Base-by-base conservation (phyloP, 2,113 vertebrate species). In the Urocitellus parryii region DNA sequence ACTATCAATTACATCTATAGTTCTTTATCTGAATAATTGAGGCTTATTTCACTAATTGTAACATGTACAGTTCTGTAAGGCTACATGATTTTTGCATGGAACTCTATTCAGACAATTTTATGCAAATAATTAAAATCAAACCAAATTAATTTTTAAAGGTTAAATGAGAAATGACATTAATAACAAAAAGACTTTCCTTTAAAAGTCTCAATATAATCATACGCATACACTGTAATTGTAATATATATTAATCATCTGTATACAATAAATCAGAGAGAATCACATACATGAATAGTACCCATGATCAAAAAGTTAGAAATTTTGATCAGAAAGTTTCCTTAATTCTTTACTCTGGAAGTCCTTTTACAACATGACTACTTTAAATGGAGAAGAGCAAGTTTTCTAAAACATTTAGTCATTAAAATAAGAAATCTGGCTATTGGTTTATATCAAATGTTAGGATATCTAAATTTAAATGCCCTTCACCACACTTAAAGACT, bases 11-110 rank as follows among this genome's bases (percentile, higher is more conserved):
- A 72, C 5, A 96, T 67, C 32, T 80, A 56, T 29, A 82, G 37
- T 45, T 70, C 32, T 14, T 78, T 82, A 95, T 37, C 63, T 76
- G 79, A 94, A 37, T 94, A 95, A 92, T n/a, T 87, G 58, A 96
- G 39, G 53, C 24, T 93, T 77, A 79, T 13, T 96, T 81, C 79
- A 37, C 24, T 67, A 92, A 93, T 13, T 53, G 22, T 51, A 93
- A 90, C 18, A 82, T n/a, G 16, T 29, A 85, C 6, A 78, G 61
- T 39, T 79, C 51, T 94, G 29, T 93, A 65, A 92, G 32, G n/a
- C 25, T 83, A 90, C 8, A 48, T 48, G 39, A 32, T 70, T 96
- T 63, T 87, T 80, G 51, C 11, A 70, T 27, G 61, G 34, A 93
- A 61, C 9, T 61, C 72, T 85, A 76, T 65, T 87, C 81, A 27